These are phyloP conservation scores for Cervus canadensis DNA, from an alignment of 2,113 vertebrate species.

Conservation along the genomic window DNA sequence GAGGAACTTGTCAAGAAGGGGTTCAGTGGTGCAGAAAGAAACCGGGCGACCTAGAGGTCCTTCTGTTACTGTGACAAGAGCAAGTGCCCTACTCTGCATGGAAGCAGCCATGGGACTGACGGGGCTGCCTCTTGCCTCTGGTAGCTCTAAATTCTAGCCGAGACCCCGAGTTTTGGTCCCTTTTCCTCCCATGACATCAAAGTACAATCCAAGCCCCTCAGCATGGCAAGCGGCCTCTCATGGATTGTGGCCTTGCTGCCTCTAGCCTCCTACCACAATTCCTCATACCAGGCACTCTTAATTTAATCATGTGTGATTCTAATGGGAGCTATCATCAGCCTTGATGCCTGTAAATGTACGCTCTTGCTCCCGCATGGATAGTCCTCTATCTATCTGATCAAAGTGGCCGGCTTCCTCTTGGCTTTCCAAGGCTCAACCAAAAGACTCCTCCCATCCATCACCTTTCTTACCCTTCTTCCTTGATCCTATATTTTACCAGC, in stretches of 20 bases:
- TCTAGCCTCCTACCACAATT: neutral
- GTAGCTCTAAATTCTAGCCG: neutral
- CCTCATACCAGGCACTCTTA: neutral
- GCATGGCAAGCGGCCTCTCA: neutral
- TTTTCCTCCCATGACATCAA: neutral
- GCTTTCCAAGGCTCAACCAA: neutral
- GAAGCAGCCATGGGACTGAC: neutral
- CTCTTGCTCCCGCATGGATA: neutral
- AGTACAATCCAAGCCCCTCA: neutral
- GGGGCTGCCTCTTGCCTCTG: neutral
- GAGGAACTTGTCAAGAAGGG: neutral
- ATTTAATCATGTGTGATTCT: neutral
- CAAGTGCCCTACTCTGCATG: neutral
- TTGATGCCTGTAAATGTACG: rapidly evolving
- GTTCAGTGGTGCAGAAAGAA: neutral
- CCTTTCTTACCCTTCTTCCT: neutral
- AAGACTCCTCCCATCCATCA: neutral
- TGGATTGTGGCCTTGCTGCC: too few species aligned
- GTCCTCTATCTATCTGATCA: neutral
- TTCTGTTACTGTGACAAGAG: neutral
- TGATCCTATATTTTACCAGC: neutral
- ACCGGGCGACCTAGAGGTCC: neutral
- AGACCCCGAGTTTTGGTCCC: neutral
- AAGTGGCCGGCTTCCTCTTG: neutral
- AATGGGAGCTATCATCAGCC: neutral